These are phyloP conservation scores for Hippocampus mohnikei DNA, from an alignment of 2,113 vertebrate genomes.

Conservation along the genomic window DNA sequence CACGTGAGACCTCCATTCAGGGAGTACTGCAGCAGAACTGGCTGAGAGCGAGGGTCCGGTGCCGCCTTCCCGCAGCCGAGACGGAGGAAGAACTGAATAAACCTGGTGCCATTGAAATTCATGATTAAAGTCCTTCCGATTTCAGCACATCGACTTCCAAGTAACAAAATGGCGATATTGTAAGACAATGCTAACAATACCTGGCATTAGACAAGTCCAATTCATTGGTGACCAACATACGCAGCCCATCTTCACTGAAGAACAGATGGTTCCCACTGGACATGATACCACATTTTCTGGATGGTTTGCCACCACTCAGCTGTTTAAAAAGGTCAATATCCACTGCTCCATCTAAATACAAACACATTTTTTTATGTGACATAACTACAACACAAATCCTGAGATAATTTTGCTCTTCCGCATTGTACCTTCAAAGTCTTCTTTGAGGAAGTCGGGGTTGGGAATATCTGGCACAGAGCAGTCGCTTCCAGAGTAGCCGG, in stretches of 20 bases:
- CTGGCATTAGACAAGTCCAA: constrained; percentile 93
- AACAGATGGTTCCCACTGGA: constrained; percentile 96
- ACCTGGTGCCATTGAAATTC: constrained; percentile 66
- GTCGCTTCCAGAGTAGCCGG: constrained; percentile 84
- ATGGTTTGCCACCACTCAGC: constrained; percentile 92
- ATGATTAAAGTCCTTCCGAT: not conserved
- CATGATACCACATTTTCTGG: constrained; percentile 94
- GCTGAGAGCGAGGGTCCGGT: constrained; percentile 92
- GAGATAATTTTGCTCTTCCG: not conserved
- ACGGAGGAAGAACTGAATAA: constrained; percentile 97
- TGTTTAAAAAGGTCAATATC: constrained; percentile 84
- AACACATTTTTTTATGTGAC: not conserved
- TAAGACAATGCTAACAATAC: constrained; percentile 53
- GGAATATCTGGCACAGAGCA: constrained; percentile 86
- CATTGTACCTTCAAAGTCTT: constrained; percentile 99
- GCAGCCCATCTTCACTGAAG: constrained; percentile 93
- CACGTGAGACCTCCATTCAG: constrained; percentile 89
- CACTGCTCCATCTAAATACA: constrained; percentile 75
- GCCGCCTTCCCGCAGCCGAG: constrained; percentile 93
- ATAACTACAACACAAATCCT: not conserved
- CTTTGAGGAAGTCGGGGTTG: constrained; percentile 93
- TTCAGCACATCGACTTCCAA: not conserved
- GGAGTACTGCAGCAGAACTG: constrained; percentile 91
- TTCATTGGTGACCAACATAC: constrained; percentile 92
- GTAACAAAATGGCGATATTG: not conserved